Evolutionary conservation across 2,888 invertebrate genomes (phyloP).

Genomic region (Saturnia japonica): DNA sequence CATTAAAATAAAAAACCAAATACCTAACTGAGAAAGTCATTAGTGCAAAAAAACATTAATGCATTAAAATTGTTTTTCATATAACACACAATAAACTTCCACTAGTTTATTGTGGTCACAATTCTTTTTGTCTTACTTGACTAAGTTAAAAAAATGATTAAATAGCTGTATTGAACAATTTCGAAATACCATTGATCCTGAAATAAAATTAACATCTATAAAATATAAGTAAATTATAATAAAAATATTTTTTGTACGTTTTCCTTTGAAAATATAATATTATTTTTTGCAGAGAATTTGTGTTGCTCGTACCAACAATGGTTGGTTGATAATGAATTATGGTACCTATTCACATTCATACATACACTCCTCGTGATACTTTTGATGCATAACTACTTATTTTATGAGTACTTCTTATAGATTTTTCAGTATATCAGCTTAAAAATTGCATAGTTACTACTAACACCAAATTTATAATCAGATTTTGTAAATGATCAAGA

Average conservation of each 20-base stretch:
- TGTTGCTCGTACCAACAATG: not conserved
- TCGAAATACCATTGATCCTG: too few species aligned
- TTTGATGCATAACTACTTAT: slow-evolving; percentile 10
- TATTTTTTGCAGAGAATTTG: not conserved
- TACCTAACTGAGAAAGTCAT: too few species aligned
- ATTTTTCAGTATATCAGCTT: slow-evolving; percentile 32
- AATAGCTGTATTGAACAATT: too few species aligned
- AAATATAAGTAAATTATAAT: not conserved
- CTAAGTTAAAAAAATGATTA: too few species aligned
- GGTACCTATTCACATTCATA: not conserved
- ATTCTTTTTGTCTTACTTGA: too few species aligned
- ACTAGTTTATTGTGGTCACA: too few species aligned
- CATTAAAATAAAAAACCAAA: too few species aligned
- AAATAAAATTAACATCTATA: too few species aligned
- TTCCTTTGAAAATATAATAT: not conserved
- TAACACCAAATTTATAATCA: not conserved
- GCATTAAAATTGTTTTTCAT: too few species aligned
- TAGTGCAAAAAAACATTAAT: too few species aligned
- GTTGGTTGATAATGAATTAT: not conserved
- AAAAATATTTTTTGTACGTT: not conserved
- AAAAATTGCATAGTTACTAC: not conserved
- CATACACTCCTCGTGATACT: not conserved
- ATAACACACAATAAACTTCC: too few species aligned
- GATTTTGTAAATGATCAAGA: not conserved
- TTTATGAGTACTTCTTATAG: slow-evolving; percentile 33